Evolutionary conservation across 2,888 invertebrate genomes (phyloP), one percentile per base, ranked within the genome.

Genomic region (Cerastoderma edule): DNA sequence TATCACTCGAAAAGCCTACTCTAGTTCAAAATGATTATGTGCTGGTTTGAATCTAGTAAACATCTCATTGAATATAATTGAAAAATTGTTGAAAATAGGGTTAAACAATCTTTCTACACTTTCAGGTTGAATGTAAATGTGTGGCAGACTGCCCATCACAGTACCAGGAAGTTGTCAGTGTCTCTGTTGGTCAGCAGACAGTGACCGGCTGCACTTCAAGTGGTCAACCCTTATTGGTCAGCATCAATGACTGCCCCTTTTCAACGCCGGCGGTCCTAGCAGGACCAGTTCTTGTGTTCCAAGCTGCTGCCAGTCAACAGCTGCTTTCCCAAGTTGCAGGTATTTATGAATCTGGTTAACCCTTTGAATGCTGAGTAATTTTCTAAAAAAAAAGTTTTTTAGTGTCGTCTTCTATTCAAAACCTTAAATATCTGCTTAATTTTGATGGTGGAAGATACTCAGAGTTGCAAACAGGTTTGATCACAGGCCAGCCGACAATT

Each of bases 131-230:
- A 27, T 72, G 65, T 30, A 68, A 71, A 64, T 81, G 84, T 32
- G 22, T 1, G 22, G 60, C 33, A 10, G 24, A 33, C 24, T 30
- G 33, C 22, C 22, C 66, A 50, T 46, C 1, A 16, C 68, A 78
- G 13, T 75, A 67, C 71, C 48, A 67, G 6, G 60, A 64, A 24
- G 27, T 71, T 13, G 87, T 89, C 44, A 74, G 63, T 5, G 83
- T 89, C 1, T 64, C 71, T 19, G 67, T 71, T n/a, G 80, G 75
- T 44, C 82, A 80, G 6, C 69, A 82, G 24, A 74, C 78, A 22
- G 56, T 89, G 8, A 60, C 72, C 16, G 89, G 89, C 28, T 82
- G 86, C 33, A 83, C 86, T 32, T 85, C 86, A 1, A 87, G 86
- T 8, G 80, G 80, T n/a, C 75, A 75, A 22, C 75, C 88, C 6